A percentile compares a stretch with the other conserved stretches of the same genome.
Conservation (phyloP, 2,113 vertebrate species). For the Hyperoodon ampullatus region DNA sequence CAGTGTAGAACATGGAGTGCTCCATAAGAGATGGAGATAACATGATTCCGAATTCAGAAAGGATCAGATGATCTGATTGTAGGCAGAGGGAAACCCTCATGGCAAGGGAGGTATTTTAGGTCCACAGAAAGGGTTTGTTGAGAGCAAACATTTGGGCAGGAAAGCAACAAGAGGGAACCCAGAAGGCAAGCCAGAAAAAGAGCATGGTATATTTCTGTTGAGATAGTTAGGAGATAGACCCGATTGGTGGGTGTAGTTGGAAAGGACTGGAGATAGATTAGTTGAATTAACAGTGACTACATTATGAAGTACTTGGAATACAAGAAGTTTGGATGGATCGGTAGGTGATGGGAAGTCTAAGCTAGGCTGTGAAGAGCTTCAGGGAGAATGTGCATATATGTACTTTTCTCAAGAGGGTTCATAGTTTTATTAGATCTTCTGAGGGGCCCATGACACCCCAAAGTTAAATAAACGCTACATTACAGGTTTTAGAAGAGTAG, state of each 20-base stretch:
- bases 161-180: neutral
- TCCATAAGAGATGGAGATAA: neutral
- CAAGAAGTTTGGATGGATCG: slow-evolving; percentile 13
- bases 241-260: neutral
- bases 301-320: neutral
- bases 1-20: neutral
- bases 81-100: neutral
- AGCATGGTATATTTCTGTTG: neutral
- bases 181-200: neutral
- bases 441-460: neutral
- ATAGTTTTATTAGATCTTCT: slow-evolving; percentile 12
- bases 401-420: neutral
- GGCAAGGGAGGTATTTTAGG: neutral
- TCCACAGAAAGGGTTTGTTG: slow-evolving; percentile 15
- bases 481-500: neutral
- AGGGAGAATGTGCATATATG: neutral
- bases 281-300: neutral
- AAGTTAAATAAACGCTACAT: slow-evolving; percentile 39
- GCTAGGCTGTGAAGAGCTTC: neutral
- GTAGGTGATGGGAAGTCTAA: neutral
- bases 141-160: neutral
- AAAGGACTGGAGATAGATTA: neutral
- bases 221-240: neutral
- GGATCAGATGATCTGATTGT: neutral
- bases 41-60: slow-evolving; percentile 30